Evolutionary conservation across 1,140 invertebrate species (phyloP), one percentile per base, ranked within the genome.

Genomic region (Tetramorium alpestre): DNA sequence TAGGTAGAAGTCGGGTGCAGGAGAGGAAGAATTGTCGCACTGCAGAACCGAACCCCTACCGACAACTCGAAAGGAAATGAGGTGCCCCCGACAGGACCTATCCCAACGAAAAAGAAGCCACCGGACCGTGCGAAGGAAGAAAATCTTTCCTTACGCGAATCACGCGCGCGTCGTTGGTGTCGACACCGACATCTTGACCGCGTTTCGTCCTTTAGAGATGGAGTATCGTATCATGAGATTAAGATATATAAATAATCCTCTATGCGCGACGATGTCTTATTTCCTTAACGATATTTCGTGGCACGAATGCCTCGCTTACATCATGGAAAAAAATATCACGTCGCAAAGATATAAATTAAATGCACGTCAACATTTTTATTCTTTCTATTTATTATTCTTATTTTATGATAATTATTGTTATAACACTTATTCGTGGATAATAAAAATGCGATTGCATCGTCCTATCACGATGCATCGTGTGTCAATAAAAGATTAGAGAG

Each of bases 1-100:
- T 90, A 87, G 87, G 67, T 67, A 58, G 64, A 54, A 80, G 80
- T 49, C 80, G 56, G 60, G 60, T 28, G 60, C 44, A 11, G 75
- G 11, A 58, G 56, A 60, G 75, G 84, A 65, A 38, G 76, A 75
- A 86, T 90, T 90, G 89, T 91, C 80, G 87, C 85, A 82, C 77
- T 84, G 86, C 73, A 75, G 77, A 72, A 73, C 78, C 72, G 80
- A 84, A 84, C 56, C 72, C 51, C 67, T 44, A 33, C 87, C 80
- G 84, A 56, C 84, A 82, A 56, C 87, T 91, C 89, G 85, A 91
- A 91, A 91, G 89, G 89, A 91, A 91, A 91, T 91, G 89, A 91
- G 89, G 87, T 91, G 89, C 87, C 81, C 89, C 73, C 69, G 82
- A 90, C 89, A 90, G 87, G 89, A 91, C 89, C 89, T 91, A 91